These are phyloP conservation scores for Nothoprocta pentlandii DNA, from an alignment of 2,113 vertebrate species.

Conservation along the genomic window DNA sequence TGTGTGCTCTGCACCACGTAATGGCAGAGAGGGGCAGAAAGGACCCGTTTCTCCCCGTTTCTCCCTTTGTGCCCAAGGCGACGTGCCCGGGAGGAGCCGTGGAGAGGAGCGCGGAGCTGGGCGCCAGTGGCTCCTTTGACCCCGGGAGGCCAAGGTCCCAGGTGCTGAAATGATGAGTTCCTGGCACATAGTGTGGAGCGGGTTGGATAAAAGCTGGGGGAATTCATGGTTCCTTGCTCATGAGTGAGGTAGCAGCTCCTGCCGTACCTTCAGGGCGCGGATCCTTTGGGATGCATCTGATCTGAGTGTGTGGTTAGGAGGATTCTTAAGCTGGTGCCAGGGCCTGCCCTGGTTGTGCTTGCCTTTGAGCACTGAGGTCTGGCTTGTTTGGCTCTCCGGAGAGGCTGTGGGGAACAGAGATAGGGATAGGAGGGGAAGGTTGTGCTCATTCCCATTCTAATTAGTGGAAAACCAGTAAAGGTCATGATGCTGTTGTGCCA, in stretches of 20 bases:
- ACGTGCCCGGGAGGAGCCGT: too few species aligned
- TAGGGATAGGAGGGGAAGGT: conserved; percentile 37
- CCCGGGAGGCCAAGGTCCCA: not conserved
- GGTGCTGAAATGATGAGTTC: not conserved
- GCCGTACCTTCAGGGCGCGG: not conserved
- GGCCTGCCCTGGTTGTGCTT: not conserved
- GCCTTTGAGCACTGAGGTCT: not conserved
- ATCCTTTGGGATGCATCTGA: not conserved
- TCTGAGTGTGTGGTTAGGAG: not conserved
- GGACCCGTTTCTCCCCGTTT: not conserved
- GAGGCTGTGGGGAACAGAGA: not conserved
- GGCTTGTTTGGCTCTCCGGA: conserved; percentile 1
- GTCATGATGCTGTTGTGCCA: not conserved
- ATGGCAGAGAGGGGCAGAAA: not conserved
- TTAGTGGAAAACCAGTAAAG: not conserved
- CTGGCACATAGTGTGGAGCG: not conserved
- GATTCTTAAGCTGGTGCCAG: not conserved
- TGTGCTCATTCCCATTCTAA: conserved; percentile 11
- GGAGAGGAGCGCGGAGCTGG: too few species aligned
- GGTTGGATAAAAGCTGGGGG: not conserved
- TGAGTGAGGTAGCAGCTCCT: not conserved
- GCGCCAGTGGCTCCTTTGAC: not conserved
- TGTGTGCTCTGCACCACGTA: not conserved
- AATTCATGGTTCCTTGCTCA: not conserved
- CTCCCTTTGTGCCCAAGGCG: not conserved